These are phyloP conservation scores for Notodonta dromedarius DNA, from an alignment of 2,888 invertebrate species.

Conservation along the genomic window DNA sequence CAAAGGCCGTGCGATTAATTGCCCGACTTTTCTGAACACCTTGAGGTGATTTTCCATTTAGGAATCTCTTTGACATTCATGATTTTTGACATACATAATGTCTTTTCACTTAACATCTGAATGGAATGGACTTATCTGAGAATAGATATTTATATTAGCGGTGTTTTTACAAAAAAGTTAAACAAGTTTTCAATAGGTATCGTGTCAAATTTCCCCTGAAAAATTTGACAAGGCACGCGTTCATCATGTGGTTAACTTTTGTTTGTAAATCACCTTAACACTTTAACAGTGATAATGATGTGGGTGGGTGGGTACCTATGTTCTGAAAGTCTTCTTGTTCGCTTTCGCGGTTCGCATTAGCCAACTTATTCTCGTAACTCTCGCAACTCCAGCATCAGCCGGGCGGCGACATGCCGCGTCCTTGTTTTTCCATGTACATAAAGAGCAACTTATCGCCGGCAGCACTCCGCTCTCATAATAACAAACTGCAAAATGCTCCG, in stretches of 20 bases:
- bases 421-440: constrained; percentile 64
- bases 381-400: constrained; percentile 35
- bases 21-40: constrained; percentile 61
- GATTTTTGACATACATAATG: no score
- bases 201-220: no score
- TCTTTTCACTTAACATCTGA: no score
- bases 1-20: constrained; percentile 73
- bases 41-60: constrained; percentile 49
- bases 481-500: constrained; percentile 79
- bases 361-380: constrained; percentile 38
- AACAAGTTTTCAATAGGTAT: no score
- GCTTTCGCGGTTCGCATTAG: constrained; percentile 27
- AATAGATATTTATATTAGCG: no score
- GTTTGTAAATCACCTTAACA: no score
- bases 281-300: no score
- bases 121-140: no score
- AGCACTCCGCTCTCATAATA: constrained; percentile 70
- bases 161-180: no score
- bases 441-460: constrained; percentile 70
- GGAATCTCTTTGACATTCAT: constrained; percentile 31
- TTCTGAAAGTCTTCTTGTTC: constrained; percentile 14
- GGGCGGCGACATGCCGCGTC: constrained; percentile 45
- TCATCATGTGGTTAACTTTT: no score
- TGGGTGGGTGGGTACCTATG: no score
- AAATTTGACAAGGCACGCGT: no score